Evolutionary conservation across 2,113 vertebrate genomes (phyloP), one percentile per base, ranked within the genome.

Genomic region (Tenebrosternarchus preto): DNA sequence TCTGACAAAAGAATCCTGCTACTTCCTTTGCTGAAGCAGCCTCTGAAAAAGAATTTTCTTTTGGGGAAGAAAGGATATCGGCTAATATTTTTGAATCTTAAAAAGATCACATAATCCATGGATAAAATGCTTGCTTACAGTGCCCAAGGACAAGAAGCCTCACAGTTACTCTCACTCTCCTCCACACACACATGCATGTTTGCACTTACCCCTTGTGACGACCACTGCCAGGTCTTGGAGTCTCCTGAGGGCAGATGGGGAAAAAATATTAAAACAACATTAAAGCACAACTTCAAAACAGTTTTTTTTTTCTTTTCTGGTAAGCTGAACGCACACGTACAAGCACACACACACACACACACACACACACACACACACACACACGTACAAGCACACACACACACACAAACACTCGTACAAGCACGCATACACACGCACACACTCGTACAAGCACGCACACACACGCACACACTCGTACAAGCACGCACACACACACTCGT

Each of bases 131-230:
- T 50, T 15, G 7, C 43, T 50, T 50, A 15, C 43, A 50, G 2
- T 50, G 43, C 2, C 43, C 43, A 50, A 50, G 43, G 7, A 50
- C 11, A 50, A 50, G 43, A 12, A 50, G 43, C 12, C 7, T 1
- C 43, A 12, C 12, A 5, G 5, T 46, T 9, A 46, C 9, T 46
- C 11, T 46, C 39, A 46, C 39, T 4, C 39, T 9, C 11, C 1
- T 46, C 39, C n/a, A 57, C n/a, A 57, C 19, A 57, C 55, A 57
- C 17, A 57, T 57, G 43, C 33, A 36, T 36, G 82, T 24, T 63
- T 33, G 61, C 36, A 77, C 94, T 94, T 93, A 98, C 97, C 97
- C 96, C 91, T 96, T 97, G 81, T 94, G 94, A 86, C 93, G 94
- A 86, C 92, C 92, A 83, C 92, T 91, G 84, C 91, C 91, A 76